These are phyloP conservation scores for Urocynchramus pylzowi DNA, from an alignment of 2,113 vertebrate genomes.

Conservation along the genomic window DNA sequence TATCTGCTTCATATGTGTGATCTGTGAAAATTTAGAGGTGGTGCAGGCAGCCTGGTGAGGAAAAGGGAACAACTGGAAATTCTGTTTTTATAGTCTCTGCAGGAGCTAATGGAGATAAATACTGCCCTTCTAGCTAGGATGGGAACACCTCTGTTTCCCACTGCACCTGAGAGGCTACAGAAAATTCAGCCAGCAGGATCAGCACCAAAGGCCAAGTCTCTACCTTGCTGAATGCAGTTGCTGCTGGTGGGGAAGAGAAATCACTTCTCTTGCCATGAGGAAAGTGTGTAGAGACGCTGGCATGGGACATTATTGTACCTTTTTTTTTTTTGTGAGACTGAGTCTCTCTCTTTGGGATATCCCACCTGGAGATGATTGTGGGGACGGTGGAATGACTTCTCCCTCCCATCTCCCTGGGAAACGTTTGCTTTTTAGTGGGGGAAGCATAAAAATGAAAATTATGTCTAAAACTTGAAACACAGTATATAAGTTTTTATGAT, in stretches of 20 bases:
- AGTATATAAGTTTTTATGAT: background rate
- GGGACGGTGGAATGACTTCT: background rate
- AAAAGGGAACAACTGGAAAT: background rate
- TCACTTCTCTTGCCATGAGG: background rate
- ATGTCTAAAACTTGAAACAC: background rate
- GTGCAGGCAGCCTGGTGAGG: background rate
- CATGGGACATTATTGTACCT: background rate
- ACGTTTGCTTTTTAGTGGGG: background rate
- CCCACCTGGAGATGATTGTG: background rate
- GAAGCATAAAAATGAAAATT: background rate
- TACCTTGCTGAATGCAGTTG: background rate
- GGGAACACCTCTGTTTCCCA: background rate
- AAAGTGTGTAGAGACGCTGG: background rate
- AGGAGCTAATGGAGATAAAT: background rate
- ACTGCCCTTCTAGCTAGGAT: background rate
- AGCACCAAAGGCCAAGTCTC: background rate
- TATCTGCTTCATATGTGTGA: background rate
- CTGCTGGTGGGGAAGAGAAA: background rate
- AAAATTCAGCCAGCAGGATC: background rate
- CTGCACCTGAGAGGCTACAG: background rate
- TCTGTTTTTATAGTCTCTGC: background rate
- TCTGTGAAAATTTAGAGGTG: background rate
- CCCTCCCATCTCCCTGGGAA: rapidly evolving
- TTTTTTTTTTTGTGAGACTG: background rate
- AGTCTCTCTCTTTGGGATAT: background rate